A percentile compares a stretch with the other conserved stretches of the same genome.
phyloP scores from a whole-genome alignment of 2,797 vertebrate species.

The Pachyuromys duprasi region DNA sequence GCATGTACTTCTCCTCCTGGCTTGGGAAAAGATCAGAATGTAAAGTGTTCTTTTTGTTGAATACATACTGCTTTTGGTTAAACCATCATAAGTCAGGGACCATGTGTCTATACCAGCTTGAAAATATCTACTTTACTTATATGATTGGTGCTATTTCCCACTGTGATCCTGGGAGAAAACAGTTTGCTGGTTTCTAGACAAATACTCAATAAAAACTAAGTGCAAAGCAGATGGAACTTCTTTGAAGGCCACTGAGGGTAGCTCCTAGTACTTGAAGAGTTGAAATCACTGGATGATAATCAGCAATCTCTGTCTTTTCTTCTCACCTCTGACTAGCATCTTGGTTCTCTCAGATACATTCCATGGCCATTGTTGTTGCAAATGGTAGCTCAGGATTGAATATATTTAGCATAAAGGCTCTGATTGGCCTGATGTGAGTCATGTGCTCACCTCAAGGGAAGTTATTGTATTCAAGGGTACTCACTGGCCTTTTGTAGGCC shows the following conservation, averaged over 20 bases:
- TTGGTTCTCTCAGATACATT: not conserved
- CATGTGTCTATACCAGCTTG: not conserved
- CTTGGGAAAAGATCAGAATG: not conserved
- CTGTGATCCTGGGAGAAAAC: not conserved
- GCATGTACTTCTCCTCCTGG: not conserved
- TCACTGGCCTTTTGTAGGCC: too few species aligned
- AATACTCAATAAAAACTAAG: not conserved
- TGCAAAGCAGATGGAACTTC: not conserved
- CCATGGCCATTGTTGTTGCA: not conserved
- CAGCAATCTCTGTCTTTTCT: not conserved
- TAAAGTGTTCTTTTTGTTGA: not conserved
- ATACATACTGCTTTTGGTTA: not conserved
- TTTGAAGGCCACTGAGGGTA: not conserved
- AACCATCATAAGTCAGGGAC: not conserved
- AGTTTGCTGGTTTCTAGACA: slow-evolving; percentile 17
- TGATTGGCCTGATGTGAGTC: not conserved
- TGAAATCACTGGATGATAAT: not conserved
- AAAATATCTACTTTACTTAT: not conserved
- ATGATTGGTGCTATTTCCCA: not conserved
- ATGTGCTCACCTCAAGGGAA: not conserved
- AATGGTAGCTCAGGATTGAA: not conserved
- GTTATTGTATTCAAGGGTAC: not conserved
- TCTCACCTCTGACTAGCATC: not conserved
- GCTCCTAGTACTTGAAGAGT: not conserved
- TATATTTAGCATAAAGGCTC: not conserved